A percentile compares a stretch with the other conserved stretches of the same genome.
These are phyloP conservation scores for Centroberyx gerrardi DNA, from an alignment of 2,797 vertebrate genomes.

Conservation along the genomic window DNA sequence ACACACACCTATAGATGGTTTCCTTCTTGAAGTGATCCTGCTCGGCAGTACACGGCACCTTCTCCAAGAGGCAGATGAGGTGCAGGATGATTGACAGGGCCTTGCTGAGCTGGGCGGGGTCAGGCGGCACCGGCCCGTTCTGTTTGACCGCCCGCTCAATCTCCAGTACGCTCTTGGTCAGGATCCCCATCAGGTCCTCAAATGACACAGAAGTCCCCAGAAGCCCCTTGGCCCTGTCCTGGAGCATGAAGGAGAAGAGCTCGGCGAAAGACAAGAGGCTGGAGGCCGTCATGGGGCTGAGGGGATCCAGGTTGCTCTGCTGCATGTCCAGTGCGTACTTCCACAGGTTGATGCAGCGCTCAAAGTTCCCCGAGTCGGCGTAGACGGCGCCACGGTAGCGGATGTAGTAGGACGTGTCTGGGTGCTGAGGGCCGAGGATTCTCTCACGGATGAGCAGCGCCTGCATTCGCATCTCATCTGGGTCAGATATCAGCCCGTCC, in stretches of 20 bases:
- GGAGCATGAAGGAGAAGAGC: slow-evolving; percentile 99
- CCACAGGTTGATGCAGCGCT: slow-evolving; percentile 98
- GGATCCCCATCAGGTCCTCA: slow-evolving; percentile 97
- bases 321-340: slow-evolving; percentile 99
- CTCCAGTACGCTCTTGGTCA: slow-evolving; percentile 97
- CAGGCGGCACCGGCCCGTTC: slow-evolving; percentile 88
- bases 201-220: slow-evolving; percentile 97
- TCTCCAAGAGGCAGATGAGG: slow-evolving; percentile 97
- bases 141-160: slow-evolving; percentile 95
- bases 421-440: slow-evolving; percentile 97
- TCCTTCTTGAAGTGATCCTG: slow-evolving; percentile 99
- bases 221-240: slow-evolving; percentile 97
- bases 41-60: slow-evolving; percentile 94
- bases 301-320: slow-evolving; percentile 95
- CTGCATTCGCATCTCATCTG: slow-evolving; percentile 99
- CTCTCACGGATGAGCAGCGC: slow-evolving; percentile 96
- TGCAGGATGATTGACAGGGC: slow-evolving; percentile 98
- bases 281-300: slow-evolving; percentile 98
- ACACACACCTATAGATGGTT: slow-evolving; percentile 90
- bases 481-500: slow-evolving; percentile 96
- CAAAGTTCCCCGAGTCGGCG: slow-evolving; percentile 98
- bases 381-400: slow-evolving; percentile 97
- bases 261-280: slow-evolving; percentile 98
- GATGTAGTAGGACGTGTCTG: slow-evolving; percentile 99
- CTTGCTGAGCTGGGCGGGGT: slow-evolving; percentile 96